Conservation (phyloP, 2,113 vertebrate species). For the Tiliqua scincoides region DNA sequence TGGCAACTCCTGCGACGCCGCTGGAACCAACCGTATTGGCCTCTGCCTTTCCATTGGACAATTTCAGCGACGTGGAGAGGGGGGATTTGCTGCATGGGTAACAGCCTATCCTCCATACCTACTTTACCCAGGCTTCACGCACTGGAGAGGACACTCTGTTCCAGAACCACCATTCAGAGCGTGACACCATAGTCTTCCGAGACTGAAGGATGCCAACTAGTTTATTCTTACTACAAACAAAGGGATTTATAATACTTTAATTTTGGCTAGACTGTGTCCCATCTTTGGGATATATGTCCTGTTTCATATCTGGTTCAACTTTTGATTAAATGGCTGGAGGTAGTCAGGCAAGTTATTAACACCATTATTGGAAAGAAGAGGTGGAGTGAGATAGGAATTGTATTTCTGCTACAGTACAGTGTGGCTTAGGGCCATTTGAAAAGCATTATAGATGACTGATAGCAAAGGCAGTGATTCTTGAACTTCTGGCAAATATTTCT, state of each 20-base stretch:
- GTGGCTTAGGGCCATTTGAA: background rate
- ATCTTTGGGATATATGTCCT: background rate
- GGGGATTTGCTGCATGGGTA: too few species aligned
- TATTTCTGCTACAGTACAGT: background rate
- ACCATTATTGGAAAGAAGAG: background rate
- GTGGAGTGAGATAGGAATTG: background rate
- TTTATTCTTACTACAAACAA: background rate
- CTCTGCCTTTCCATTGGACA: too few species aligned
- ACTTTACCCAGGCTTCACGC: too few species aligned
- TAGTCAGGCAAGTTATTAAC: conserved; percentile 7
- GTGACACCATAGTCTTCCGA: too few species aligned
- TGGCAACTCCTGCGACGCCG: too few species aligned
- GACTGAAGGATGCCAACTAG: too few species aligned
- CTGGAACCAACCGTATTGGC: too few species aligned
- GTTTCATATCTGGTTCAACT: background rate
- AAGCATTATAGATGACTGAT: background rate
- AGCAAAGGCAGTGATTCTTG: background rate
- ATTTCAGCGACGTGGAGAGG: too few species aligned
- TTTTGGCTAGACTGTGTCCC: background rate
- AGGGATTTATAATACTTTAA: background rate
- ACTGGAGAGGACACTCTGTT: too few species aligned
- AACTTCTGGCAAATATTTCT: background rate
- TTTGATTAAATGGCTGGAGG: background rate
- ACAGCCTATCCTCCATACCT: too few species aligned
- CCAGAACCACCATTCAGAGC: too few species aligned